Evolutionary conservation across 2,797 vertebrate genomes (phyloP).

Genomic region (Bufotes viridis): DNA sequence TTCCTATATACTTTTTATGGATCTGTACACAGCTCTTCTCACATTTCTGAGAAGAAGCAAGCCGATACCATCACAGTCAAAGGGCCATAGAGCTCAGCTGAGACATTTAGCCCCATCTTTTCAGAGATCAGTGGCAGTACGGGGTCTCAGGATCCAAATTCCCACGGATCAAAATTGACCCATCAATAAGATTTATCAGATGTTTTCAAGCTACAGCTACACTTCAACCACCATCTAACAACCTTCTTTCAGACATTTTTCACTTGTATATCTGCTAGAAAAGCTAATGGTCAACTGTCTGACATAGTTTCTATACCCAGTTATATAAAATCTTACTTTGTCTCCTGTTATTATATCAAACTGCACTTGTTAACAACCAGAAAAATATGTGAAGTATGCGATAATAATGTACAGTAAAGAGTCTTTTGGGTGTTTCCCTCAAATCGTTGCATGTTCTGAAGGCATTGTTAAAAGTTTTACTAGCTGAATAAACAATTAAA

Average conservation of each 20-base stretch:
- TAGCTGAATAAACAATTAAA: conserved; percentile 24
- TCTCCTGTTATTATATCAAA: background rate
- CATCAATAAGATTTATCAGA: no score
- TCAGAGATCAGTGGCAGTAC: no score
- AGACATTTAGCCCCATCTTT: no score
- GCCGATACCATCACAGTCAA: no score
- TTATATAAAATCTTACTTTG: background rate
- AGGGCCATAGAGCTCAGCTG: no score
- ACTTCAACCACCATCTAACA: no score
- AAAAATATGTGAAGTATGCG: conserved; percentile 33
- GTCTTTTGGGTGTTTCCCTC: background rate
- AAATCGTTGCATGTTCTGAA: conserved; percentile 30
- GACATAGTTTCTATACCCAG: background rate
- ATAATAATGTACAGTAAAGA: conserved; percentile 20
- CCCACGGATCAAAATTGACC: no score
- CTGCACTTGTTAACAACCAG: conserved; percentile 11
- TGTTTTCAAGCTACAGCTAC: no score
- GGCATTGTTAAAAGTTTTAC: conserved; percentile 23
- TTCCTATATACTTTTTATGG: no score
- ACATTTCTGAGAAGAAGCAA: no score
- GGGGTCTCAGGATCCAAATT: no score
- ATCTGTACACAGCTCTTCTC: no score
- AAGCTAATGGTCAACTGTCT: background rate
- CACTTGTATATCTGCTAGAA: background rate
- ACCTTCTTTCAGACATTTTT: background rate